A percentile compares a stretch with the other conserved stretches of the same genome.
phyloP scores from a whole-genome alignment of 2,888 invertebrate genomes.

The Heliconius charithonia region DNA sequence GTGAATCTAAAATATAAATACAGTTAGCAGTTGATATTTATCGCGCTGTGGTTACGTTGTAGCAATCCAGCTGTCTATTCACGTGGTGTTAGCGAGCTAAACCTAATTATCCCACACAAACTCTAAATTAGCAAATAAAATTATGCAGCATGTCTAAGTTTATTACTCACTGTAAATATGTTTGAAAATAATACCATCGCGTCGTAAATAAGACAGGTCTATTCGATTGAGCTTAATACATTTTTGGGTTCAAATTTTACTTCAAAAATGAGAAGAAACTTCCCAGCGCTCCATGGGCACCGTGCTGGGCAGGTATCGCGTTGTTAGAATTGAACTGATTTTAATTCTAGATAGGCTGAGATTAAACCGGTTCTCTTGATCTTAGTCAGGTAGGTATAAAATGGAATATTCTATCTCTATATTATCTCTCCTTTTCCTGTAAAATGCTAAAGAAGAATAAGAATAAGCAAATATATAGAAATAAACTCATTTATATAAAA shows the following conservation, averaged over 20 bases:
- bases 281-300: no score
- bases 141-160: conserved; percentile 14
- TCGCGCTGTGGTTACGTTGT: conserved; percentile 34
- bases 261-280: no score
- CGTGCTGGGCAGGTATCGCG: no score
- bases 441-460: no score
- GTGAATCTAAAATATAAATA: conserved; percentile 17
- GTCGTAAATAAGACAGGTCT: not conserved
- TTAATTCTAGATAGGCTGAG: no score
- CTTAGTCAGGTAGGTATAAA: no score
- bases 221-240: no score
- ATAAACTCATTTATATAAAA: conserved; percentile 2
- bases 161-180: not conserved
- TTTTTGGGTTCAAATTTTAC: no score
- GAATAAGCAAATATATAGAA: not conserved
- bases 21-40: conserved; percentile 26
- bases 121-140: conserved; percentile 31
- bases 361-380: no score
- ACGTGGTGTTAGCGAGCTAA: conserved; percentile 33
- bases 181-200: not conserved
- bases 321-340: no score
- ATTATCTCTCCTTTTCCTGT: no score
- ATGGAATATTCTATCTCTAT: no score
- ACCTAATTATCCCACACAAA: conserved; percentile 34
- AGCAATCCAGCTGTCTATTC: conserved; percentile 39